Evolutionary conservation across 2,113 vertebrate species (phyloP).

Genomic region (Pterocles burchelli): DNA sequence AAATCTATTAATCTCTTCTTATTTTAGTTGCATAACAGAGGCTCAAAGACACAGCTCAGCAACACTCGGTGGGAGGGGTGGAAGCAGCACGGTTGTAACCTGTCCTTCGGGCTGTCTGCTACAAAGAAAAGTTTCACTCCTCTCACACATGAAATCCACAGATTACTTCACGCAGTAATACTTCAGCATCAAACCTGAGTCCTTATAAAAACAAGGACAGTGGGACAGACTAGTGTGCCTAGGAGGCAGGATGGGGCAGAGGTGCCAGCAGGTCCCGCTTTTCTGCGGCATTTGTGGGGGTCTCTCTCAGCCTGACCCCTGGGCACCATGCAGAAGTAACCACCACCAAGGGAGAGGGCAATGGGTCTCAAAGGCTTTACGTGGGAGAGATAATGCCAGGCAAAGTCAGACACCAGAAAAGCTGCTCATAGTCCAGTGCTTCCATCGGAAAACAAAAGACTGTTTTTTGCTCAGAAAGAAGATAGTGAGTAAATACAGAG

Average conservation of each 20-base stretch:
- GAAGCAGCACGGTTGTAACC: background rate
- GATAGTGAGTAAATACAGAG: background rate
- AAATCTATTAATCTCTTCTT: background rate
- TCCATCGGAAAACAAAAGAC: background rate
- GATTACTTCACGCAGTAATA: background rate
- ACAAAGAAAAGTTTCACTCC: background rate
- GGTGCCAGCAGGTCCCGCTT: background rate
- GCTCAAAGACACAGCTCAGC: background rate
- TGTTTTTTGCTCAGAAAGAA: background rate
- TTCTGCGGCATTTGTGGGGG: background rate
- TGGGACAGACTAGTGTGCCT: background rate
- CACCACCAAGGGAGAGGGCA: background rate
- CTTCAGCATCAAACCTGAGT: background rate
- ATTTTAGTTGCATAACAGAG: background rate
- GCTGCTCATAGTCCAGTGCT: background rate
- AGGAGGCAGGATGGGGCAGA: background rate
- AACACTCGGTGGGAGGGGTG: background rate
- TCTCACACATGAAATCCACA: background rate
- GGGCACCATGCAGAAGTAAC: background rate
- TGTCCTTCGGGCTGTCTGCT: background rate
- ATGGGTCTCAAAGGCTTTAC: background rate
- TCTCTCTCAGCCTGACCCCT: background rate
- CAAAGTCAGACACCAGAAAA: background rate
- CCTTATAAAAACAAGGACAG: background rate
- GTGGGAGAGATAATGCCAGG: background rate